phyloP scores from a whole-genome alignment of 2,888 invertebrate species.

The Dioctria linearis region DNA sequence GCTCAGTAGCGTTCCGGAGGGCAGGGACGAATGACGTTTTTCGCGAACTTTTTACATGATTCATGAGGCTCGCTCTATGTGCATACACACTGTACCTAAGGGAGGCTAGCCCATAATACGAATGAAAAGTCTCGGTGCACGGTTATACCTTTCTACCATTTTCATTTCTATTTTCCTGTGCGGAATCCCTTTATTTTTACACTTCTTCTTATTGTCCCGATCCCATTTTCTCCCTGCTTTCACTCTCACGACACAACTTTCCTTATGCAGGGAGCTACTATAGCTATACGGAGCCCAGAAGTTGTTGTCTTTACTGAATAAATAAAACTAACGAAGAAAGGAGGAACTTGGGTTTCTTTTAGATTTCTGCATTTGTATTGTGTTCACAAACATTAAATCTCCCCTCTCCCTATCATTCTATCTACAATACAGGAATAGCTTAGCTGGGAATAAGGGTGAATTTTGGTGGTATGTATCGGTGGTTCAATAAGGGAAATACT shows the following conservation, averaged over 20 bases:
- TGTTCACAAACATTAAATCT: neutral
- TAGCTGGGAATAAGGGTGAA: neutral
- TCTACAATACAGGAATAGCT: neutral
- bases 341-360: neutral
- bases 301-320: slow-evolving; percentile 32
- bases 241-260: neutral
- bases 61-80: slow-evolving; percentile 1
- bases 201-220: neutral
- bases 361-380: neutral
- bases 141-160: neutral
- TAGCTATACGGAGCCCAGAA: slow-evolving; percentile 3
- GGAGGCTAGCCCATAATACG: neutral
- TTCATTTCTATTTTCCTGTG: neutral
- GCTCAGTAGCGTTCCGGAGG: neutral
- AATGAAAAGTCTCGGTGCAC: slow-evolving; percentile 15
- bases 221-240: neutral
- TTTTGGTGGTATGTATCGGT: neutral
- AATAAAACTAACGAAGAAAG: slow-evolving; percentile 14
- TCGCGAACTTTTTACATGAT: slow-evolving; percentile 40
- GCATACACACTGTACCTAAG: neutral
- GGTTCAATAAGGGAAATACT: neutral
- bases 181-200: slow-evolving; percentile 1
- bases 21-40: neutral
- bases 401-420: neutral
- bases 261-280: neutral